A percentile compares a stretch with the other conserved stretches of the same genome.
Evolutionary conservation across 2,888 invertebrate genomes (phyloP).

Genomic region (Drosophila mulleri): DNA sequence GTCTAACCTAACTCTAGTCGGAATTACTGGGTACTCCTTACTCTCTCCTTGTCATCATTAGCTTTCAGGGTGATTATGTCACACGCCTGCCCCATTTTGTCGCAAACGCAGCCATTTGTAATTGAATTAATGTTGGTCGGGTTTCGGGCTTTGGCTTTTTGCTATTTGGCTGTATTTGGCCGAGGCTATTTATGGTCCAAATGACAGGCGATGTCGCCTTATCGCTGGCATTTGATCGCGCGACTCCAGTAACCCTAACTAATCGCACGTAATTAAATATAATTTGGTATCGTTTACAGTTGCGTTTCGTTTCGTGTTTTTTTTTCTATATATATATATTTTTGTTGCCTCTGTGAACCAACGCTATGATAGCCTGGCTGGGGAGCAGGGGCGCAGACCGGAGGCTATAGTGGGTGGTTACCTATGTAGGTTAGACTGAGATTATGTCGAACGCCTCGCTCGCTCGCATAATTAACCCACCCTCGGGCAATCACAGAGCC

Average conservation of each 20-base stretch:
- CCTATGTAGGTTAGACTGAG: slow-evolving; percentile 49
- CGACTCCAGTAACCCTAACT: slow-evolving; percentile 84
- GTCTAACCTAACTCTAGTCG: not conserved
- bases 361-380: slow-evolving; percentile 7
- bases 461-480: slow-evolving; percentile 59
- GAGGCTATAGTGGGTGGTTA: slow-evolving; percentile 15
- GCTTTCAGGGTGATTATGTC: slow-evolving; percentile 67
- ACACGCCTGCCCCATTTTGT: slow-evolving; percentile 74
- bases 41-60: slow-evolving; percentile 12
- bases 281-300: slow-evolving; percentile 82
- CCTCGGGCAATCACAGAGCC: slow-evolving; percentile 13
- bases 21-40: not conserved
- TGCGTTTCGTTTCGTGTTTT: slow-evolving; percentile 41
- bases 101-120: slow-evolving; percentile 75
- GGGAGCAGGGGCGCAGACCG: not conserved
- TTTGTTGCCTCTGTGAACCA: slow-evolving; percentile 10
- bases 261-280: slow-evolving; percentile 84
- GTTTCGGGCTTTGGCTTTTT: slow-evolving; percentile 9
- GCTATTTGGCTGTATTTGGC: slow-evolving; percentile 32
- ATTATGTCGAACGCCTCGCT: slow-evolving; percentile 59
- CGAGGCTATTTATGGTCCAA: slow-evolving; percentile 61
- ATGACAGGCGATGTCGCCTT: slow-evolving; percentile 68
- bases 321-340: too few species aligned
- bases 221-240: slow-evolving; percentile 82
- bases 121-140: slow-evolving; percentile 77